Evolutionary conservation across 2,113 vertebrate genomes (phyloP).

Genomic region (Clarias batrachus): DNA sequence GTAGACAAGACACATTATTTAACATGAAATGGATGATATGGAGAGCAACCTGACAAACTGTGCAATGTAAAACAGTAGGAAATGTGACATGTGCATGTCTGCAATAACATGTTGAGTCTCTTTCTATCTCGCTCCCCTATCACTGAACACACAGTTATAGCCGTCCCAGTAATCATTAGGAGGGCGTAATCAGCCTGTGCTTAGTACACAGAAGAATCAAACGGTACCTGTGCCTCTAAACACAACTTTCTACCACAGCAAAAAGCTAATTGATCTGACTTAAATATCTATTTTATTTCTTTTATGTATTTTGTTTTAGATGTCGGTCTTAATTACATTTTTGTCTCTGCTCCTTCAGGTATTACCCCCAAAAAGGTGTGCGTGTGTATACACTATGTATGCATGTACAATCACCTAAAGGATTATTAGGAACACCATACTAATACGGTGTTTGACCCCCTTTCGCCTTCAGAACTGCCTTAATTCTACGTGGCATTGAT

Average conservation of each 20-base stretch:
- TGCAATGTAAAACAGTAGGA: constrained; percentile 38
- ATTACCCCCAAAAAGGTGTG: not conserved
- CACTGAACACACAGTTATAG: not conserved
- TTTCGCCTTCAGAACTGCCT: too few relatives aligned
- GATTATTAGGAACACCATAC: too few relatives aligned
- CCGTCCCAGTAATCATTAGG: not conserved
- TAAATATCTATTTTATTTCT: too few relatives aligned
- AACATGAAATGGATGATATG: constrained; percentile 47
- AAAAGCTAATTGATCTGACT: not conserved
- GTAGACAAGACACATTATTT: constrained; percentile 58
- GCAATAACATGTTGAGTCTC: not conserved
- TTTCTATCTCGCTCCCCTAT: not conserved
- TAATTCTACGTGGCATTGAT: too few relatives aligned
- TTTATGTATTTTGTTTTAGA: too few relatives aligned
- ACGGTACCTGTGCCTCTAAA: too few relatives aligned
- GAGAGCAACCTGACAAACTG: constrained; percentile 44
- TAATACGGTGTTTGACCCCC: too few relatives aligned
- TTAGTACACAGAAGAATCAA: not conserved
- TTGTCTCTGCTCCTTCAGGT: not conserved
- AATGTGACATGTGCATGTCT: constrained; percentile 3
- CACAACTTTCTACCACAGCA: not conserved
- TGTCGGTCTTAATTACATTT: not conserved
- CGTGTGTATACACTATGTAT: too few relatives aligned
- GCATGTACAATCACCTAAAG: too few relatives aligned
- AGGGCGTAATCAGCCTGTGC: not conserved